Evolutionary conservation across 2,888 invertebrate genomes (phyloP).

Genomic region (Nomada ruficornis): DNA sequence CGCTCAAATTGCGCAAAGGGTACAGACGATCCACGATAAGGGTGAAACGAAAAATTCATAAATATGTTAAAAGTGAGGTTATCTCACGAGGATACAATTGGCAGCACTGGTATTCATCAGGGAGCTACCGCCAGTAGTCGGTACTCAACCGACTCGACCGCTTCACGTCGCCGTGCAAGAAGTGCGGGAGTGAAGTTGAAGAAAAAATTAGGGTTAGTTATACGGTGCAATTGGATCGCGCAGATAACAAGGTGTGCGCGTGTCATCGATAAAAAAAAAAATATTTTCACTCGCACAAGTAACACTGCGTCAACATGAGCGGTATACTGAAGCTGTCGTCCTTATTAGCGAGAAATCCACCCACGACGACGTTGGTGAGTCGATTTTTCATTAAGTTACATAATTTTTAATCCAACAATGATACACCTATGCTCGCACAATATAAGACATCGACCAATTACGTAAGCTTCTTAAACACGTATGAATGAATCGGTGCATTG

Average conservation of each 20-base stretch:
- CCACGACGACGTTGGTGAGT: conserved; percentile 73
- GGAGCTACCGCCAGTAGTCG: conserved; percentile 67
- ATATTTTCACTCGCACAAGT: conserved; percentile 5
- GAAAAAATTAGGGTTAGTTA: conserved; percentile 57
- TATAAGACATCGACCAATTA: conserved; percentile 56
- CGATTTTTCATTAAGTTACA: conserved; percentile 68
- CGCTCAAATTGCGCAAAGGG: no score
- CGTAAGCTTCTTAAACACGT: conserved; percentile 60
- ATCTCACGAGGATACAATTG: conserved; percentile 48
- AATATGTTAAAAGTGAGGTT: conserved; percentile 38
- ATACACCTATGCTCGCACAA: conserved; percentile 41
- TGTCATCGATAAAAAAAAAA: conserved; percentile 31
- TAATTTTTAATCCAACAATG: conserved; percentile 71
- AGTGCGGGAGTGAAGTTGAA: conserved; percentile 77
- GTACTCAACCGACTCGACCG: conserved; percentile 72
- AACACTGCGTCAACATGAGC: conserved; percentile 73
- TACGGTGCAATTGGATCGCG: conserved; percentile 30
- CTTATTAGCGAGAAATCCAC: conserved; percentile 74
- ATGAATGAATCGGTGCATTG: conserved; percentile 15
- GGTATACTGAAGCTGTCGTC: conserved; percentile 80
- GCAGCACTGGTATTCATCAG: conserved; percentile 60
- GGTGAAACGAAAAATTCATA: conserved; percentile 10
- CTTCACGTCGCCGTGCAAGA: conserved; percentile 78
- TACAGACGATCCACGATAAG: background rate
- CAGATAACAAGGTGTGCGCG: conserved; percentile 34